Evolutionary conservation across 1,140 invertebrate species (phyloP), one percentile per base, ranked within the genome.

Genomic region (Eriosoma lanigerum): DNA sequence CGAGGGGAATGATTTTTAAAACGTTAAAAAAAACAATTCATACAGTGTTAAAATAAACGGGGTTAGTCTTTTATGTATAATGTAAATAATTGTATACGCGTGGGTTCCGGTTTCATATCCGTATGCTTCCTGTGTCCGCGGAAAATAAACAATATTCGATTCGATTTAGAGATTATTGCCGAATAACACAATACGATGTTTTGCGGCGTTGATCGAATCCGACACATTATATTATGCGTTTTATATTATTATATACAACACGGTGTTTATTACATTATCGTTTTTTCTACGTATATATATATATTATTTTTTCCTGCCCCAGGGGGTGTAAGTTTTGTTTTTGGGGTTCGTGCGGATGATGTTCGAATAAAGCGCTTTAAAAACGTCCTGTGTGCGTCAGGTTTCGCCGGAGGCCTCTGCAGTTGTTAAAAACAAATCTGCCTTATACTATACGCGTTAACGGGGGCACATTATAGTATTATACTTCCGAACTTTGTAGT

Each of bases 391-490:
- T 21, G 50, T 21, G 70, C 50, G 48, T 54, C 52, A 19, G 29
- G 70, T 75, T 75, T 75, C 52, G 48, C 48, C 50, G 29, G 48
- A 54, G 50, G 70, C 70, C 50, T 56, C n/a, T n/a, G n/a, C n/a
- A n/a, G 50, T 75, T 75, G 38, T 75, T 75, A 75, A 56, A 75
- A 52, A 75, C 56, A 75, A 75, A 75, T 75, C 70, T 75, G 52
- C 70, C 70, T 56, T 75, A 56, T 56, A 32, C 48, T 32, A 17
- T 21, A 56, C 50, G 70, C 70, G 48, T 26, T 68, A 68, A 68
- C 66, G 12, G 66, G 66, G n/a, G n/a, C n/a, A n/a, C 66, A 48
- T 68, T n/a, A n/a, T 68, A 68, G 52, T 21, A 56, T 56, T 52
- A n/a, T n/a, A 32, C 52, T 75, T 56, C 52, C 52, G 48, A 50